These are phyloP conservation scores for Hippoglossus hippoglossus DNA, from an alignment of 2,797 vertebrate species.

Conservation along the genomic window DNA sequence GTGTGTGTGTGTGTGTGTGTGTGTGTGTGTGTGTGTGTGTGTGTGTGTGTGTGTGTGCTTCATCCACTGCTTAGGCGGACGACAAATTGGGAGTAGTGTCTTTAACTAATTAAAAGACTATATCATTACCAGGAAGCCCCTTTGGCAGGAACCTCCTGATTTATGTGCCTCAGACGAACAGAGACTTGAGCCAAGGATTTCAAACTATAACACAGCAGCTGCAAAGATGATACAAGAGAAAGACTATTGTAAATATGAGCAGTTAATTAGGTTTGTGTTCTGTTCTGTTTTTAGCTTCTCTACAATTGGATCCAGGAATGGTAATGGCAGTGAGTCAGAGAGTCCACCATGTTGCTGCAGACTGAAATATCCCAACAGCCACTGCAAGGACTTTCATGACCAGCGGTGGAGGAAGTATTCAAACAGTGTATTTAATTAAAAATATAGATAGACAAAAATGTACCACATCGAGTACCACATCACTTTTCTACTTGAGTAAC, in stretches of 20 bases:
- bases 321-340: background rate
- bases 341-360: background rate
- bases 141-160: slow-evolving; percentile 66
- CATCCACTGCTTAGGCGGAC: slow-evolving; percentile 70
- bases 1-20: no score
- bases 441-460: no score
- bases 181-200: slow-evolving; percentile 35
- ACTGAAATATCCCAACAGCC: background rate
- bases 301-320: background rate
- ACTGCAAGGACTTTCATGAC: no score
- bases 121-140: slow-evolving; percentile 75
- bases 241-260: slow-evolving; percentile 35
- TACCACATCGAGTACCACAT: no score
- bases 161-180: slow-evolving; percentile 62
- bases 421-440: no score
- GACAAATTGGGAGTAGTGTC: slow-evolving; percentile 68
- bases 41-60: slow-evolving; percentile 36
- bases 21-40: slow-evolving; percentile 22
- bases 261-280: slow-evolving; percentile 19
- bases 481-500: no score
- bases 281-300: background rate
- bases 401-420: no score
- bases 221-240: slow-evolving; percentile 27
- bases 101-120: slow-evolving; percentile 79
- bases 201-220: slow-evolving; percentile 45